Evolutionary conservation across 2,797 vertebrate species (phyloP).

Genomic region (Dendrocincla tyrannina): DNA sequence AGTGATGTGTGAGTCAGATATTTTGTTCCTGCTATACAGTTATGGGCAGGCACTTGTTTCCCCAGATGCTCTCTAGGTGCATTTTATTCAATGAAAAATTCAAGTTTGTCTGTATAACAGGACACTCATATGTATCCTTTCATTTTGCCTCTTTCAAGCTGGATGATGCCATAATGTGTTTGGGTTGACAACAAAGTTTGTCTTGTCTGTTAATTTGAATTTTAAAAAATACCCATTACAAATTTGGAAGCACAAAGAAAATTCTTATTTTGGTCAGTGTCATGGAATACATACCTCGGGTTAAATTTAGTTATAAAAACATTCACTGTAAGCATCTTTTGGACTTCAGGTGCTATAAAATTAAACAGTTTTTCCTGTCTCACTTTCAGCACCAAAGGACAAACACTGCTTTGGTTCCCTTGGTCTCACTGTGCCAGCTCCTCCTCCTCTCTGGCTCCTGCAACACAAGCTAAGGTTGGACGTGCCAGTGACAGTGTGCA

Average conservation of each 20-base stretch:
- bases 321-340: neutral
- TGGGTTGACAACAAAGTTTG: neutral
- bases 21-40: neutral
- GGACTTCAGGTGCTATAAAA: neutral
- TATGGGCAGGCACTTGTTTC: neutral
- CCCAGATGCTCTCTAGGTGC: neutral
- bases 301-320: neutral
- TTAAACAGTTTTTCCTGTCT: neutral
- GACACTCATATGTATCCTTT: neutral
- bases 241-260: neutral
- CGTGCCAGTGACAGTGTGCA: neutral
- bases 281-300: neutral
- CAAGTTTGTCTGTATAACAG: neutral
- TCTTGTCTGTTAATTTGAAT: neutral
- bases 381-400: neutral
- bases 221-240: neutral
- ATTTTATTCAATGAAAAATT: neutral
- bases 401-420: neutral
- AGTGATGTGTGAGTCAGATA: neutral
- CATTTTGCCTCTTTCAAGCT: neutral
- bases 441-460: neutral
- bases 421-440: neutral
- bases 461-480: neutral
- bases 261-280: neutral
- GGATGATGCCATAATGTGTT: neutral